Conservation (phyloP, 2,888 invertebrate species). For the Cantharis nigra region DNA sequence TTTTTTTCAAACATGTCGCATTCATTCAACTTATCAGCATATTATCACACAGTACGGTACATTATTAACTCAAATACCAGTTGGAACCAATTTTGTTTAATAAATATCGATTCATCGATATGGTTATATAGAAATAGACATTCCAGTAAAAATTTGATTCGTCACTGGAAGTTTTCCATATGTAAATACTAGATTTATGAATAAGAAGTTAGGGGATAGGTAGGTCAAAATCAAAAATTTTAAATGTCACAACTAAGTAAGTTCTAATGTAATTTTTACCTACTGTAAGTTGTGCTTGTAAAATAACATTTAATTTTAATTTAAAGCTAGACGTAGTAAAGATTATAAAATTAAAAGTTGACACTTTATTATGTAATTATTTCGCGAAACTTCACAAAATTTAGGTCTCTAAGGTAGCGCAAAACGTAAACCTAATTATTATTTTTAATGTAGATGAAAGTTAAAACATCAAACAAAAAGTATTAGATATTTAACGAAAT, state of each 20-base stretch:
- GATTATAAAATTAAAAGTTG: background rate
- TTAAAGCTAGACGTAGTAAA: background rate
- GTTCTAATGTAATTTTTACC: too few relatives aligned
- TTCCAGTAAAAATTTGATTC: too few relatives aligned
- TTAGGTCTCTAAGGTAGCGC: background rate
- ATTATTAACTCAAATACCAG: too few relatives aligned
- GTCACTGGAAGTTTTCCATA: too few relatives aligned
- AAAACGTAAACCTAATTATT: background rate
- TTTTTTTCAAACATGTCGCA: too few relatives aligned
- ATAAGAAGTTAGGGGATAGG: background rate
- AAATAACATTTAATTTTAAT: background rate
- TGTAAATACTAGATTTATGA: too few relatives aligned
- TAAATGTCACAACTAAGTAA: too few relatives aligned
- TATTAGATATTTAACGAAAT: background rate
- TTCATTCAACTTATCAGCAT: too few relatives aligned
- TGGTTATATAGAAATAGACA: too few relatives aligned
- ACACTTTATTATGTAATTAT: background rate
- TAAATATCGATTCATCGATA: too few relatives aligned
- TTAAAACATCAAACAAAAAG: background rate
- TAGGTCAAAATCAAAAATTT: background rate
- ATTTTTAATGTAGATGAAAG: background rate
- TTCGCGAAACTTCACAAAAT: background rate
- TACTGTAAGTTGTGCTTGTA: background rate
- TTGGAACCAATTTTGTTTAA: too few relatives aligned
- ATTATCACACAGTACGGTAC: too few relatives aligned